Base-by-base conservation (phyloP, 1,140 invertebrate genomes). In the Sitophilus oryzae region DNA sequence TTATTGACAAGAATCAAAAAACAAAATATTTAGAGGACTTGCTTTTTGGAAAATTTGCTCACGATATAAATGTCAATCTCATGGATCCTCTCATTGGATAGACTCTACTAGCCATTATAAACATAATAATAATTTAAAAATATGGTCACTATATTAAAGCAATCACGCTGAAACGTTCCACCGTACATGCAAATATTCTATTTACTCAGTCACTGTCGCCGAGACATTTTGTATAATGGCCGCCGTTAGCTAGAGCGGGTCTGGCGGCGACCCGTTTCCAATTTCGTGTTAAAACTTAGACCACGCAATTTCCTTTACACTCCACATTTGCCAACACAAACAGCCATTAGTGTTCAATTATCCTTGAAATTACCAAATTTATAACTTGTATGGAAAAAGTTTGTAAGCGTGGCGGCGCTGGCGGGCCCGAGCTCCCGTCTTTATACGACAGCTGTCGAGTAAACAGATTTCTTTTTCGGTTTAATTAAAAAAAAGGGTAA, bases 341-440 rank as follows among this genome's bases (percentile, higher is more conserved):
- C 50, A 58, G 52, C 56, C 56, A 58, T 58, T 54, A 58, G 51
- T 23, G 44, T 48, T 51, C 55, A 57, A 57, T 57, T 57, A 57
- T 57, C 48, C 55, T 57, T 57, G 48, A 57, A 57, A 57, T 57
- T 57, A 46, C 48, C 42, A 46, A 52, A 52, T 57, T 57, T 57
- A 57, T 52, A 30, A 52, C 50, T 40, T 52, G 21, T 45, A 44
- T 52, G 30, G 50, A 52, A 52, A 52, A 52, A 52, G 37, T 43
- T 52, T 30, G 45, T 52, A 42, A 41, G n/a, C n/a, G n/a, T n/a
- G n/a, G n/a, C n/a, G n/a, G n/a, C n/a, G n/a, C n/a, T n/a, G n/a
- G n/a, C n/a, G n/a, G 50, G 14, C 16, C 20, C 15, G 16, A 19
- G 14, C n/a, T 42, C 23, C 9, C 22, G 49, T 52, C 50, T 45